Base-by-base conservation (phyloP, 1,140 invertebrate species). In the Monochamus saltuarius region DNA sequence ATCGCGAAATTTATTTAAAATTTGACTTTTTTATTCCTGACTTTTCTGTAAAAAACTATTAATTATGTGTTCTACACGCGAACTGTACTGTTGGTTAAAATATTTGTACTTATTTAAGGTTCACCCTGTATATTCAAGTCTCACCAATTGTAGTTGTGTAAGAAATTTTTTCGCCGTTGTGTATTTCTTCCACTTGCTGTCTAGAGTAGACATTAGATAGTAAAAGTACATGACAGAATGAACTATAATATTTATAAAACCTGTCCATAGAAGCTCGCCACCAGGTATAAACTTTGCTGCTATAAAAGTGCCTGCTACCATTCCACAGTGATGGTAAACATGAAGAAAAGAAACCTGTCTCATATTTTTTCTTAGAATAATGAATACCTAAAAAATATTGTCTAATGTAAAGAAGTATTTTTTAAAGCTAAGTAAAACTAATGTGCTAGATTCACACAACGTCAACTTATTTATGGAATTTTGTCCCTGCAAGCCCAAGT, bases 281-380 rank as follows among this genome's bases (percentile, higher is more conserved):
- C 87, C 89, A 85, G 77, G 36, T 80, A 81, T 59, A 65, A 72
- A 90, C 77, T 88, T 89, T 0, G 82, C 78, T 43, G 80, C 82
- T 22, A 79, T 68, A 85, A 85, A 91, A 7, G 79, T 78, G 2
- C 84, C 79, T 0, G 85, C 56, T 8, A 84, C 82, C 83, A 94
- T 93, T 10, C 87, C 85, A 4, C 86, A 80, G 74, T 96, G 93
- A 75, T 95, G 93, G 73, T 94, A 93, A 1, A 95, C 86, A 66
- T 96, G 93, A n/a, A 96, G 81, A 71, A 94, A 92, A 6, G 89
- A 87, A 4, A 94, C 79, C 71, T 96, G 92, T 60, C 85, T 85
- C 56, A 88, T 83, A 72, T 95, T 95, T 76, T 95, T 95, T 36
- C 90, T 81, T 45, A 95, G 76, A 37, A 95, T 85, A 75, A 96